These are phyloP conservation scores for Danionella dracula DNA, from an alignment of 2,797 vertebrate species.

Conservation along the genomic window DNA sequence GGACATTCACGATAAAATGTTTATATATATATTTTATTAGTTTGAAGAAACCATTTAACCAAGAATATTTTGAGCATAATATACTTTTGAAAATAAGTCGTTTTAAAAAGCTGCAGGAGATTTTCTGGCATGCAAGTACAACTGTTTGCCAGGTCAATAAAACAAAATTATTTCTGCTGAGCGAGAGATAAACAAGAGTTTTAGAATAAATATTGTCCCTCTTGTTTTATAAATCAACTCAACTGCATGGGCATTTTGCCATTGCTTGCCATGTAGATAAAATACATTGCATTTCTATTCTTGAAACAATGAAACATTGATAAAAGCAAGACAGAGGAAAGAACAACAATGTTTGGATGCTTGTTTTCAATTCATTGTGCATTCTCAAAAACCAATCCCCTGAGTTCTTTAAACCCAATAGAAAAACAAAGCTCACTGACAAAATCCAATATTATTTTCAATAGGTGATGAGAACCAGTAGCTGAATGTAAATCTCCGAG, in stretches of 20 bases:
- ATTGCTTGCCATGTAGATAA: slow-evolving; percentile 6
- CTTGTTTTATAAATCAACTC: slow-evolving; percentile 16
- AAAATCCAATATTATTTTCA: neutral
- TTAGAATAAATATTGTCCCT: slow-evolving; percentile 1
- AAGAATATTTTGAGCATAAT: no score
- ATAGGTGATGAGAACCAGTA: neutral
- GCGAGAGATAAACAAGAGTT: neutral
- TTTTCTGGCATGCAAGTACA: neutral
- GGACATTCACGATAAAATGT: neutral
- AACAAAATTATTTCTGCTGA: neutral
- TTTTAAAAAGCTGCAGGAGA: neutral
- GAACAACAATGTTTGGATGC: neutral
- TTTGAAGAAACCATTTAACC: no score
- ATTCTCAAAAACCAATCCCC: neutral
- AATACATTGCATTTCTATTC: slow-evolving; percentile 10
- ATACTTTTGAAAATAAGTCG: no score
- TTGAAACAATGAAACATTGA: slow-evolving; percentile 21
- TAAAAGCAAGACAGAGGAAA: neutral
- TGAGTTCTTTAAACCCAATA: slow-evolving; percentile 5
- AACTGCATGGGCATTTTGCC: neutral
- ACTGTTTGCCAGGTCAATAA: slow-evolving; percentile 2
- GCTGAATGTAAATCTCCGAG: slow-evolving; percentile 34
- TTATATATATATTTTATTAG: no score
- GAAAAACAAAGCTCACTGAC: slow-evolving; percentile 1
- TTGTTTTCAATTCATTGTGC: slow-evolving; percentile 8